phyloP scores from a whole-genome alignment of 2,113 vertebrate genomes.

The Jaculus jaculus region DNA sequence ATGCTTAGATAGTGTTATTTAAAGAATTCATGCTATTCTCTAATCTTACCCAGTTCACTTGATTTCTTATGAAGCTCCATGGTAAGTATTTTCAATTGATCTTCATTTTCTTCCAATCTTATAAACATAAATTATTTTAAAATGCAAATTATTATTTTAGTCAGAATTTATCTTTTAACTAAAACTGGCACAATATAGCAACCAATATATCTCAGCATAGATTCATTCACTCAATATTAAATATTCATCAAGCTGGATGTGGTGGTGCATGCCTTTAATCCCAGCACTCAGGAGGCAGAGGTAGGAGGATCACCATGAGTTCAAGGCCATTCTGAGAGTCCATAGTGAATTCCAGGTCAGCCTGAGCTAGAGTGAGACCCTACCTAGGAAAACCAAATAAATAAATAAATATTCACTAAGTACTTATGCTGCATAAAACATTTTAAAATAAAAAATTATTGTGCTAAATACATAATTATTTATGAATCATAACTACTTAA shows the following conservation, averaged over 20 bases:
- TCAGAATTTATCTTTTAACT: conserved; percentile 53
- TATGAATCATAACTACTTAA: conserved; percentile 46
- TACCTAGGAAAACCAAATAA: too few species aligned
- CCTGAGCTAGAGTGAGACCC: too few species aligned
- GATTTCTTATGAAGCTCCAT: conserved; percentile 82
- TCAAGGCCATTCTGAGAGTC: too few species aligned
- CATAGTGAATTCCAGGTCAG: too few species aligned
- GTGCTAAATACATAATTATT: conserved; percentile 23
- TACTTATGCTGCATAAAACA: background rate
- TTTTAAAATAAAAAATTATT: conserved; percentile 44
- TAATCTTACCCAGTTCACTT: conserved; percentile 84
- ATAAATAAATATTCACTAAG: conserved; percentile 40
- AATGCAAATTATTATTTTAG: conserved; percentile 55
- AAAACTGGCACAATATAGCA: conserved; percentile 46
- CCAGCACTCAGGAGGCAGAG: too few species aligned
- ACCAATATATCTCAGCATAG: conserved; percentile 11
- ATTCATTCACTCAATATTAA: conserved; percentile 38
- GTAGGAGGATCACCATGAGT: too few species aligned
- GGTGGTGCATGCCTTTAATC: too few species aligned
- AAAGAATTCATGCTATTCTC: conserved; percentile 37
- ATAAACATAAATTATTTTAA: conserved; percentile 64
- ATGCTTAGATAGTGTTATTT: conserved; percentile 44
- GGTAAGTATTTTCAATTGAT: conserved; percentile 72
- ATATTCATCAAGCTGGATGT: background rate
- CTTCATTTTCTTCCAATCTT: conserved; percentile 80